These are phyloP conservation scores for Aldrovandia affinis DNA, from an alignment of 2,797 vertebrate species.

Conservation along the genomic window DNA sequence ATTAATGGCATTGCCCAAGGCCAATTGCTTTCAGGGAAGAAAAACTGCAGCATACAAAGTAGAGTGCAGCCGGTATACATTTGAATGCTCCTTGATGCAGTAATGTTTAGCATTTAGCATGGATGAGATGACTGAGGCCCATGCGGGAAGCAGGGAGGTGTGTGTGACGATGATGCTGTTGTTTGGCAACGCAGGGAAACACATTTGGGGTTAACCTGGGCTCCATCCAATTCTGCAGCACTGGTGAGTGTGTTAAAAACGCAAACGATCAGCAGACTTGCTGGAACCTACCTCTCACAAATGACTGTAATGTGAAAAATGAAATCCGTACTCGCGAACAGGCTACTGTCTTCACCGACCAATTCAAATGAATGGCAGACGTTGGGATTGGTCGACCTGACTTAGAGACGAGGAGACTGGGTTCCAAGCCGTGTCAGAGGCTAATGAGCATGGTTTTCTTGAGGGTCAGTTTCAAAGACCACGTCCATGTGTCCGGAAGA, in stretches of 20 bases:
- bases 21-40: not conserved
- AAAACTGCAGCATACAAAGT: too few relatives aligned
- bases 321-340: not conserved
- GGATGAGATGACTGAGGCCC: not conserved
- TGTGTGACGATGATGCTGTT: too few relatives aligned
- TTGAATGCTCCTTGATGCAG: too few relatives aligned
- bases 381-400: not conserved
- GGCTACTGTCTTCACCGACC: not conserved
- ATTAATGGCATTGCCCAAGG: not conserved
- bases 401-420: not conserved
- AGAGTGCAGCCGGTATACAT: too few relatives aligned
- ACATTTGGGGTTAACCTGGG: not conserved
- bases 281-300: not conserved
- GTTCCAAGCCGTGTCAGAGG: not conserved
- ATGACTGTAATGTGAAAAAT: not conserved
- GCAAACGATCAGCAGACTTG: not conserved
- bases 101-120: too few relatives aligned
- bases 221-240: not conserved
- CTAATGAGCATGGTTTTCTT: not conserved
- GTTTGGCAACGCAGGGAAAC: not conserved
- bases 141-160: too few relatives aligned
- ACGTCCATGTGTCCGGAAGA: not conserved
- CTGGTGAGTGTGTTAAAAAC: not conserved
- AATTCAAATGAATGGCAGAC: not conserved
- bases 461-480: not conserved